Evolutionary conservation across 2,797 vertebrate genomes (phyloP).

Genomic region (Melanitta fusca): DNA sequence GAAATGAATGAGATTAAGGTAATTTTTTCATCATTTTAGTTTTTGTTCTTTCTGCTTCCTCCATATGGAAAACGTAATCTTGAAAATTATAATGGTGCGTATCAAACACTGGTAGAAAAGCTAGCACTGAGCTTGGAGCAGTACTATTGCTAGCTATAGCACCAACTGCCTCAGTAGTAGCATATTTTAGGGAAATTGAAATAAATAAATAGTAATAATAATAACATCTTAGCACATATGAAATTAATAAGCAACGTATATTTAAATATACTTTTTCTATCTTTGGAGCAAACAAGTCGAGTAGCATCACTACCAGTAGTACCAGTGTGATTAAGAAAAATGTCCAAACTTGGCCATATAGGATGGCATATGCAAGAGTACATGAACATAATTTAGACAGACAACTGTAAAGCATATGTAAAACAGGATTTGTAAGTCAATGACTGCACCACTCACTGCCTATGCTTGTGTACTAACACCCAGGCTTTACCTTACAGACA

Average conservation of each 20-base stretch:
- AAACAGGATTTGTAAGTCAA: conserved; percentile 2
- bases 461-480: background rate
- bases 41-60: background rate
- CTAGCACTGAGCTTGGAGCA: background rate
- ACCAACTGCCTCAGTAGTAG: background rate
- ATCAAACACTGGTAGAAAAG: background rate
- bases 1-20: background rate
- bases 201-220: background rate
- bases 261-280: background rate
- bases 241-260: background rate
- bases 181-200: background rate
- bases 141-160: background rate
- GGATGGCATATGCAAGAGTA: background rate
- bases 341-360: background rate
- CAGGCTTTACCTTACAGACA: background rate
- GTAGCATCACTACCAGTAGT: background rate
- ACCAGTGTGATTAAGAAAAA: background rate
- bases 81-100: background rate
- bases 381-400: background rate
- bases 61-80: background rate
- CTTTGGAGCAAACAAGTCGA: background rate
- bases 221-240: background rate
- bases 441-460: background rate
- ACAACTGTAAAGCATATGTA: fast-evolving
- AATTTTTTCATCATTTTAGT: background rate